These are phyloP conservation scores for Hyles vespertilio DNA, from an alignment of 1,140 invertebrate genomes.

Conservation along the genomic window DNA sequence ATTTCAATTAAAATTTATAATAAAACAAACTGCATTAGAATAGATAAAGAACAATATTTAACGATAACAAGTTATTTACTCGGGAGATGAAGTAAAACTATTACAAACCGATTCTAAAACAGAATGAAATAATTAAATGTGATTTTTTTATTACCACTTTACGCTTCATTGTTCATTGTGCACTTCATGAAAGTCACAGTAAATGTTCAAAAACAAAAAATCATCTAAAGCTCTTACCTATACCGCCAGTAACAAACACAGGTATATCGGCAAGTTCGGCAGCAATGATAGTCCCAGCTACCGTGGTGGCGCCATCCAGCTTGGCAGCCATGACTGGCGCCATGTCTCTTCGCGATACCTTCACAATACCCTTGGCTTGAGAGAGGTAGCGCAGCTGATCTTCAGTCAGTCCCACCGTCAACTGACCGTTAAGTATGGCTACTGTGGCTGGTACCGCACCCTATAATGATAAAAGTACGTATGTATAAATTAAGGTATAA, in stretches of 20 bases:
- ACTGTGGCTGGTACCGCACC: conserved; percentile 96
- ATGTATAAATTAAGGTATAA: too few species aligned
- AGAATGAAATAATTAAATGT: too few species aligned
- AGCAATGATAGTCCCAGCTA: conserved; percentile 93
- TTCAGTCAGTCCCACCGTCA: conserved; percentile 86
- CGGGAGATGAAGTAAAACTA: too few species aligned
- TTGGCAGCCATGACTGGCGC: conserved; percentile 83
- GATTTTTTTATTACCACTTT: too few species aligned
- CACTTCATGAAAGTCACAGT: too few species aligned
- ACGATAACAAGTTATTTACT: too few species aligned
- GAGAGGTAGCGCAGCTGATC: conserved; percentile 81
- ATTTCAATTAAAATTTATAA: too few species aligned
- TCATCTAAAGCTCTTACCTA: conserved; percentile 55
- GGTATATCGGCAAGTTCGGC: conserved; percentile 88
- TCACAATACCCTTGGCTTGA: conserved; percentile 76
- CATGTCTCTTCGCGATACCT: conserved; percentile 92
- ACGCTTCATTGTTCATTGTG: too few species aligned
- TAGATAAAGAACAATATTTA: too few species aligned
- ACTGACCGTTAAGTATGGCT: conserved; percentile 88
- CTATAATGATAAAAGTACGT: conserved; percentile 53
- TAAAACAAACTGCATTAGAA: too few species aligned
- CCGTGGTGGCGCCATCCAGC: conserved; percentile 95
- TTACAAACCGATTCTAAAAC: too few species aligned
- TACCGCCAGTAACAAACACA: conserved; percentile 95
- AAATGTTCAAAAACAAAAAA: too few species aligned